Evolutionary conservation across 2,888 invertebrate genomes (phyloP).

Genomic region (Hyposoter dolosus): DNA sequence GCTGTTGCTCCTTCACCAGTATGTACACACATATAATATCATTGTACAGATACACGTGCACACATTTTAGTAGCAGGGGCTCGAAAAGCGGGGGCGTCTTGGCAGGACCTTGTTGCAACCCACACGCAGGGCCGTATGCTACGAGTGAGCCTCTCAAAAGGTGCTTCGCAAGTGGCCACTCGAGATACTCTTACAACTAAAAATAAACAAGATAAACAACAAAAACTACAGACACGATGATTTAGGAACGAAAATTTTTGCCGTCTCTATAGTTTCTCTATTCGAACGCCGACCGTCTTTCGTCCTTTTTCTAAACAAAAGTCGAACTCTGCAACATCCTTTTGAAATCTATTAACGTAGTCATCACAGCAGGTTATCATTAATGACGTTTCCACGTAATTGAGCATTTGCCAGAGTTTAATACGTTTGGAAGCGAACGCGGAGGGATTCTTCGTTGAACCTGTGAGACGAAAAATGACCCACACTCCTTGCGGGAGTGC

Average conservation of each 20-base stretch:
- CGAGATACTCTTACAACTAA: slow-evolving; percentile 19
- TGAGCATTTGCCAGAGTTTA: background rate
- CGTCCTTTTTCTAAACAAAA: background rate
- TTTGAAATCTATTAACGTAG: background rate
- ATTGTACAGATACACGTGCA: background rate
- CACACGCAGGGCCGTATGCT: slow-evolving; percentile 80
- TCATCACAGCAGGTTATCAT: background rate
- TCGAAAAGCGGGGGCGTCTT: slow-evolving; percentile 79
- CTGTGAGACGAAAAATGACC: background rate
- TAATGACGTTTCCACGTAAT: background rate
- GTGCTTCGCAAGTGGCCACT: slow-evolving; percentile 33
- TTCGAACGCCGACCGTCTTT: background rate
- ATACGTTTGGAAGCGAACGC: background rate
- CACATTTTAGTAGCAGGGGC: slow-evolving; percentile 24
- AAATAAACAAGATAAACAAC: background rate
- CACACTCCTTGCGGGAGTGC: background rate
- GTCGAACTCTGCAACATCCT: background rate
- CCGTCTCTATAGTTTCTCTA: background rate
- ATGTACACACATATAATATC: slow-evolving; percentile 2
- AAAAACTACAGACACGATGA: background rate
- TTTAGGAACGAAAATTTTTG: background rate
- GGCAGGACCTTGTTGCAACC: slow-evolving; percentile 81
- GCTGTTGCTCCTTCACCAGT: slow-evolving; percentile 61
- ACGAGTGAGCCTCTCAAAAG: slow-evolving; percentile 46
- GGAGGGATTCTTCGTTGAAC: background rate